Conservation (phyloP, 2,797 vertebrate genomes). For the Caiman crocodilus region DNA sequence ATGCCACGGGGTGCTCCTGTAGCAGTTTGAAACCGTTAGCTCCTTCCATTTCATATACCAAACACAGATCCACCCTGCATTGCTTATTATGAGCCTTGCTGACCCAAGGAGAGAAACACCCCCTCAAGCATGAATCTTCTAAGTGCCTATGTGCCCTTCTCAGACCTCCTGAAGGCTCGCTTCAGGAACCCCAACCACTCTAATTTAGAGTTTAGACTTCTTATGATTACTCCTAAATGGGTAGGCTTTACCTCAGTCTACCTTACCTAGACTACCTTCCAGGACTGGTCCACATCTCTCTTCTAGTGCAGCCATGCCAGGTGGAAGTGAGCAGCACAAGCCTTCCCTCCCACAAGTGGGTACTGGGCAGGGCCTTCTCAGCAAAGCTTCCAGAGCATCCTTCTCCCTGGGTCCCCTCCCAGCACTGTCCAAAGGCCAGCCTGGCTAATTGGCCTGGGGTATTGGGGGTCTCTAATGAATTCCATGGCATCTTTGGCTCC, state of each 20-base stretch:
- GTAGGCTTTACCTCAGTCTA: background rate
- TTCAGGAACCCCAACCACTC: background rate
- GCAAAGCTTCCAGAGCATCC: too few relatives aligned
- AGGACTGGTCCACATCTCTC: background rate
- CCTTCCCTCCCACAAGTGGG: background rate
- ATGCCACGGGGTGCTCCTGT: background rate
- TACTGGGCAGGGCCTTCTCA: background rate
- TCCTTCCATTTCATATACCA: background rate
- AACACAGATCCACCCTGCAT: too few relatives aligned
- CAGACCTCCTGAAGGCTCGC: background rate
- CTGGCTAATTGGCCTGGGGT: background rate
- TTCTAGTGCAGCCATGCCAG: background rate
- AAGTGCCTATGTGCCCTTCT: background rate
- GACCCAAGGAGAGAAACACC: background rate
- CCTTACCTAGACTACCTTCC: background rate
- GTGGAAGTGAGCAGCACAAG: fast-evolving
- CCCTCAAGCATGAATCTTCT: background rate
- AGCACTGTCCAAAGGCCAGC: background rate
- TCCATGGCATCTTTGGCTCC: background rate
- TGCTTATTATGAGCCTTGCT: background rate
- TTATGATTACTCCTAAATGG: background rate
- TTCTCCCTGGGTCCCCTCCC: background rate
- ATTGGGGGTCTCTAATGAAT: background rate
- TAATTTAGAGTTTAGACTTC: background rate
- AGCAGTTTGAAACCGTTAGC: background rate